These are phyloP conservation scores for Mythimna ferrago DNA, from an alignment of 2,888 invertebrate genomes.

Conservation along the genomic window DNA sequence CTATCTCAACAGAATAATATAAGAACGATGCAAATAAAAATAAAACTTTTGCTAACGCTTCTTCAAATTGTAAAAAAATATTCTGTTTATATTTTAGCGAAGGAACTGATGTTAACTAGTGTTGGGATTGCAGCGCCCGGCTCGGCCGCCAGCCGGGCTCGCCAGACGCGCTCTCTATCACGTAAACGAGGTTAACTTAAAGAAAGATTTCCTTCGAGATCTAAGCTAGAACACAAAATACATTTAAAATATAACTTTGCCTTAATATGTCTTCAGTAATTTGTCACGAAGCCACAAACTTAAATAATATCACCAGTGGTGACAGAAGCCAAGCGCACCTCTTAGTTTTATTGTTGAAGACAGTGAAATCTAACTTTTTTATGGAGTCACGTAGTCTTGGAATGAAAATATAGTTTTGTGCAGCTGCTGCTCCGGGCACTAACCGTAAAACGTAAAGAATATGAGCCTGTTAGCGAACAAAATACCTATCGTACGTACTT, in stretches of 20 bases:
- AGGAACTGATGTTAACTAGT: constrained; percentile 28
- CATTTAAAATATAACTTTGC: constrained; percentile 50
- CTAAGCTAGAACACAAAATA: constrained; percentile 41
- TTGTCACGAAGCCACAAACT: constrained; percentile 40
- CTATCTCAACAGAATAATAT: neutral
- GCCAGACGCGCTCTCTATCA: constrained; percentile 55
- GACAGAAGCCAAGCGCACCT: constrained; percentile 40
- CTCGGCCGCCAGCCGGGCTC: constrained; percentile 35
- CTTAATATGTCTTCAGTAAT: constrained; percentile 38
- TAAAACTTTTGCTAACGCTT: neutral
- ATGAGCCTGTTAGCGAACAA: constrained; percentile 24
- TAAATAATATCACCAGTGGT: constrained; percentile 20
- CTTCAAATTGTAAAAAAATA: constrained; percentile 18
- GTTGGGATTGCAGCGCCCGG: constrained; percentile 20
- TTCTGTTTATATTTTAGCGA: constrained; percentile 26
- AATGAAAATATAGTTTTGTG: constrained; percentile 54
- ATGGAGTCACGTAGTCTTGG: constrained; percentile 38
- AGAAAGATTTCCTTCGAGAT: constrained; percentile 69
- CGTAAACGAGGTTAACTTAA: constrained; percentile 63
- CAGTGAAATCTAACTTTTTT: constrained; percentile 42
- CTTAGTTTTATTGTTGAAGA: constrained; percentile 47
- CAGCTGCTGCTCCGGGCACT: constrained; percentile 36
- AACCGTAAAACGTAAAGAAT: constrained; percentile 48
- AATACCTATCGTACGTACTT: constrained; percentile 24
- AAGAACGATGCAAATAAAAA: neutral